Base-by-base conservation (phyloP, 2,113 vertebrate genomes). In the Orientallactaga bullata region DNA sequence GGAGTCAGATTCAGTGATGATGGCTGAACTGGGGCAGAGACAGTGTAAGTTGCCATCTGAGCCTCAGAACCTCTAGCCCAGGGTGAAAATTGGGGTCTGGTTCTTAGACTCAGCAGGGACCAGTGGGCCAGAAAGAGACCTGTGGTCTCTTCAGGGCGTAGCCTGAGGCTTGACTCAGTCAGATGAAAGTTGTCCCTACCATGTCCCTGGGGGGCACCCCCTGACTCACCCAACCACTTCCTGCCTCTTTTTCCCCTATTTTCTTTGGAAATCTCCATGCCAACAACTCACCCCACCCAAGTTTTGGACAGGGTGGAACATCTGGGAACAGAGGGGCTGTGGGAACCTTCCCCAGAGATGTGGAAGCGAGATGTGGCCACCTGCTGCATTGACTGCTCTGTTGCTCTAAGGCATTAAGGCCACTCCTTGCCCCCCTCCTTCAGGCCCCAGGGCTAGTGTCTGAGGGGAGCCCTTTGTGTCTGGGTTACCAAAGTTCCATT, bases 161-260 rank as follows among this genome's bases (percentile, higher is more conserved):
- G 65, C 37, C 90, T 21, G 39, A 83, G 60, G 28, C 80, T 63
- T 95, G 88, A 96, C 81, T 96, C 90, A 93, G 51, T 51, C 71
- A 84, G 65, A 85, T 96, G 96, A 97, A 93, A 90, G 92, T 83
- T 88, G 85, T 79, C 93, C 83, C 80, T 12, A 78, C 51, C 23
- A 32, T 68, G 79, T 89, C 86, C 77, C 61, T 0, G 0, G 68
- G 68, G 96, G 91, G 92, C 72, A 96, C 58, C 94, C 88, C 95
- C 77, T 97, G 97, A 97, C 95, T 96, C 95, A 97, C 68, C 66
- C 88, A 89, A 97, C 95, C 94, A 95, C 95, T 96, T 96, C 96
- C 96, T 96, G 93, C 68, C 87, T 71, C 86, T 90, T 97, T 71
- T 82, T 68, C 55, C 71, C 60, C 85, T 93, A 85, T 80, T 95